These are phyloP conservation scores for human (Homo sapiens) DNA, from an alignment of 2,113 vertebrate species.

Conservation along the genomic window GRCh38 chr12:87864001-87864500, in stretches of 20 bases:
- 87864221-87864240: slow-evolving; percentile 14
- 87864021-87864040: neutral
- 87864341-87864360: neutral
- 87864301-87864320: neutral
- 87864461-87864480: neutral
- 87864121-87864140: neutral
- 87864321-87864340: neutral
- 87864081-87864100: neutral
- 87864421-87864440: neutral
- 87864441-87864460: neutral
- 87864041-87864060: neutral
- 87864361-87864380: neutral
- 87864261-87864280: neutral
- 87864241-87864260: neutral
- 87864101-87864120: neutral
- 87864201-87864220: neutral
- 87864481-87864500: neutral
- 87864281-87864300: neutral
- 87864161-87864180: neutral
- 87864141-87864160: neutral
- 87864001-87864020: neutral
- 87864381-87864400: neutral
- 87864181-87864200: neutral
- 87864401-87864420: neutral
- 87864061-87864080: neutral